Percentiles rank a stretch among this genome's conserved stretches.
phyloP scores from a whole-genome alignment of 1,140 invertebrate species.

The Sarcophaga bullata region DNA sequence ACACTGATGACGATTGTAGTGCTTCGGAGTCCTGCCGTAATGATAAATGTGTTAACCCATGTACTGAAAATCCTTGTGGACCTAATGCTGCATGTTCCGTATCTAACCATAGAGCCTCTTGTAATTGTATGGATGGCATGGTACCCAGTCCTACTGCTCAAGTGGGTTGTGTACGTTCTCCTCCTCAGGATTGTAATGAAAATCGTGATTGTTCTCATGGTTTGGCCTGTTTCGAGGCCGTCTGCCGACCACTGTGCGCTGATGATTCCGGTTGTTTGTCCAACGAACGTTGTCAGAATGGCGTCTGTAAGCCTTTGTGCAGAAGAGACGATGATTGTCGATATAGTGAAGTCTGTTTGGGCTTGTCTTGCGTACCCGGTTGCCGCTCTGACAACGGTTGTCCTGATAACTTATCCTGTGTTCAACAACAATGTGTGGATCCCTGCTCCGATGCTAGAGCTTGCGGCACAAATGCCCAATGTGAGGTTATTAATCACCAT shows the following conservation, averaged over 20 bases:
- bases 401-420: conserved; percentile 76
- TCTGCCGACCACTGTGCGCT: conserved; percentile 81
- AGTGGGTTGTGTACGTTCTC: conserved; percentile 82
- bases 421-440: conserved; percentile 81
- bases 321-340: conserved; percentile 82
- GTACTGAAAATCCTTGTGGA: conserved; percentile 79
- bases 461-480: conserved; percentile 86
- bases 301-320: conserved; percentile 78
- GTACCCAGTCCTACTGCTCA: conserved; percentile 86
- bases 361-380: conserved; percentile 78
- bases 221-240: conserved; percentile 76
- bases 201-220: conserved; percentile 78
- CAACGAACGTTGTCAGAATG: conserved; percentile 81
- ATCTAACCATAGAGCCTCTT: conserved; percentile 82
- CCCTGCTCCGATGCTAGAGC: conserved; percentile 80
- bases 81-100: conserved; percentile 85
- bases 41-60: conserved; percentile 84
- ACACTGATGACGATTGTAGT: conserved; percentile 86
- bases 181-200: conserved; percentile 74
- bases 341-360: conserved; percentile 85
- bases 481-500: conserved; percentile 75
- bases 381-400: conserved; percentile 85
- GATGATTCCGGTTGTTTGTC: conserved; percentile 78
- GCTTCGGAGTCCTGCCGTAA: conserved; percentile 81
- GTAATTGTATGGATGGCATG: conserved; percentile 80